Percentiles rank a stretch among this genome's conserved stretches.
Conservation (phyloP, 2,113 vertebrate genomes). For the Diphyllodes magnificus region DNA sequence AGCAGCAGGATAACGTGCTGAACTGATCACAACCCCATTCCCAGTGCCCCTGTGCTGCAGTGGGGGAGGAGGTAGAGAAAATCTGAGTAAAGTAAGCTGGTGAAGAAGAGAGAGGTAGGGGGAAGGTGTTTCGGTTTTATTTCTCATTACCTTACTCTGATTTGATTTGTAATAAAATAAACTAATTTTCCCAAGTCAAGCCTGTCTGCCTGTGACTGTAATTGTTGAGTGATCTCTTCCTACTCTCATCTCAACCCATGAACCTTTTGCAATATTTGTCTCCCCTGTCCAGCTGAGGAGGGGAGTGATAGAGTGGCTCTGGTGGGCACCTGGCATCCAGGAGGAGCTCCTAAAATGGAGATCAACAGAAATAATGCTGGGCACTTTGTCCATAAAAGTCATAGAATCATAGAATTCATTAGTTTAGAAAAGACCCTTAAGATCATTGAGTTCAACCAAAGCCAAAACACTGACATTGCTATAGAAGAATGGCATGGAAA, state of each 20-base stretch:
- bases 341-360: not conserved
- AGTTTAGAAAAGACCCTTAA: not conserved
- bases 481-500: not conserved
- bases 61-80: not conserved
- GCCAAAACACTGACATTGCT: not conserved
- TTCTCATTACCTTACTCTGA: not conserved
- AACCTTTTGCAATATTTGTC: not conserved
- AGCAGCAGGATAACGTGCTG: not conserved
- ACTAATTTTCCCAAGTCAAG: not conserved
- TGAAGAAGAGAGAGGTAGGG: not conserved
- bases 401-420: not conserved
- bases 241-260: not conserved
- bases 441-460: not conserved
- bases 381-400: not conserved
- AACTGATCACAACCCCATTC: not conserved
- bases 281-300: not conserved
- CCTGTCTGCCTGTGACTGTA: not conserved
- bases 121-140: not conserved
- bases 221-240: not conserved
- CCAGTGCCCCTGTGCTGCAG: not conserved
- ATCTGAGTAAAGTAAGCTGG: not conserved
- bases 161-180: not conserved
- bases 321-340: not conserved
- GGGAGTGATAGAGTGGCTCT: not conserved
- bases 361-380: not conserved